Percentiles rank a stretch among this genome's conserved stretches.
phyloP scores from a whole-genome alignment of 2,113 vertebrate genomes.

The Phaethon lepturus region DNA sequence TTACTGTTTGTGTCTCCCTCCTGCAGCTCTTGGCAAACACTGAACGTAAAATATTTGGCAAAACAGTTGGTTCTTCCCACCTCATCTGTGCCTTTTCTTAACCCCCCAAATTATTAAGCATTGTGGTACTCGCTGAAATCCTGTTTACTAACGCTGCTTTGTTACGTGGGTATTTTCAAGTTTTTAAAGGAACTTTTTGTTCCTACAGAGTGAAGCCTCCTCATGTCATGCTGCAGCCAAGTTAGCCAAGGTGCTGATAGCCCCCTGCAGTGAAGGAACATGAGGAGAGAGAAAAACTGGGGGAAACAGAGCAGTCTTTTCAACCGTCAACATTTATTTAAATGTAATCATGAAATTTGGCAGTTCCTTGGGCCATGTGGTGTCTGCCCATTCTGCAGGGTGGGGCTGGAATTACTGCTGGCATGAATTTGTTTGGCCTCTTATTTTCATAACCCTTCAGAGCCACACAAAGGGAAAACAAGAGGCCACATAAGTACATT shows the following conservation, averaged over 20 bases:
- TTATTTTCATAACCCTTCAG: constrained; percentile 61
- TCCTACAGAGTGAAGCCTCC: background rate
- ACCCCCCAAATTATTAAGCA: background rate
- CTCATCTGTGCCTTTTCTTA: background rate
- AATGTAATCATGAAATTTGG: constrained; percentile 33
- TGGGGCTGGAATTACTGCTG: constrained; percentile 59
- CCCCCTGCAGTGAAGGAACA: constrained; percentile 23
- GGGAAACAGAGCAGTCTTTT: constrained; percentile 28
- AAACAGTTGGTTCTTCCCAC: constrained; percentile 33
- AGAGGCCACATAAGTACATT: constrained; percentile 55
- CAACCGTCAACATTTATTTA: constrained; percentile 52
- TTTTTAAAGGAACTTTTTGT: constrained; percentile 37
- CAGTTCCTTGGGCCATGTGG: constrained; percentile 29
- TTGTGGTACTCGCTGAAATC: background rate
- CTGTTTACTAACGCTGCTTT: constrained; percentile 10
- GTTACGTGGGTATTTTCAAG: constrained; percentile 1
- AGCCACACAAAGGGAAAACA: constrained; percentile 54
- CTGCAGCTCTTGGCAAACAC: constrained; percentile 56
- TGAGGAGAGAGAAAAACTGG: background rate
- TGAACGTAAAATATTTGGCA: constrained; percentile 45
- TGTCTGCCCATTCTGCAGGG: constrained; percentile 54
- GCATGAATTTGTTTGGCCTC: constrained; percentile 49
- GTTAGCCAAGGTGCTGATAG: constrained; percentile 39
- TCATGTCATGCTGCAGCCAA: background rate
- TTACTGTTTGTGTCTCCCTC: constrained; percentile 50